Evolutionary conservation across 2,888 invertebrate genomes (phyloP).

Genomic region (Drosophila suboccidentalis): DNA sequence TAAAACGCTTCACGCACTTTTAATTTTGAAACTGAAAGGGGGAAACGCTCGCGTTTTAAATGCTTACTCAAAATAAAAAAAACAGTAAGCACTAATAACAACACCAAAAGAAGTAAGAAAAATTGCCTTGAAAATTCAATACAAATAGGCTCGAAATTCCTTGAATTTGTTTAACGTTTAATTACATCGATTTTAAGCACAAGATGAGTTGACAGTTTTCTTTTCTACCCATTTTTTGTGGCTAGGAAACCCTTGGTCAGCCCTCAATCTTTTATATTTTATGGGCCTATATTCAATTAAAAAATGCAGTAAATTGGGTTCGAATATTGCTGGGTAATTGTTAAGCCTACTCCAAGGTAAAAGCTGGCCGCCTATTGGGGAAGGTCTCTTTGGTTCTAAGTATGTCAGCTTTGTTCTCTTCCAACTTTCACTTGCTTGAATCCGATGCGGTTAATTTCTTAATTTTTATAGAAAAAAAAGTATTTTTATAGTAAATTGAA

Average conservation of each 20-base stretch:
- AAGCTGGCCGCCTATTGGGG: background rate
- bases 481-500: background rate
- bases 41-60: conserved; percentile 29
- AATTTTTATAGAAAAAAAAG: too few relatives aligned
- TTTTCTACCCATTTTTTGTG: conserved; percentile 1
- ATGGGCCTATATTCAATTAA: conserved; percentile 52
- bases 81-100: background rate
- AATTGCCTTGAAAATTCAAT: conserved; percentile 35
- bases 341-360: conserved; percentile 47
- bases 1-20: conserved; percentile 60
- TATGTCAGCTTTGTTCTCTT: conserved; percentile 1
- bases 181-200: conserved; percentile 55
- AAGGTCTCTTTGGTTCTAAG: conserved; percentile 1
- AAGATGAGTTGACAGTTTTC: conserved; percentile 73
- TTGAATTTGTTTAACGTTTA: conserved; percentile 56
- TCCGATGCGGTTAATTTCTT: too few relatives aligned
- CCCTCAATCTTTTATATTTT: conserved; percentile 52
- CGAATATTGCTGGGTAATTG: conserved; percentile 24
- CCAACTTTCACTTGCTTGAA: background rate
- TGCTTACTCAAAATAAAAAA: conserved; percentile 14
- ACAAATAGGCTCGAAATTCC: conserved; percentile 48
- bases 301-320: conserved; percentile 23
- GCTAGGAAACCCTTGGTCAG: conserved; percentile 22
- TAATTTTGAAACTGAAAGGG: conserved; percentile 56
- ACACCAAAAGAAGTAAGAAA: conserved; percentile 8